Conservation (phyloP, 1,140 invertebrate species). For the Drosophila pachea region DNA sequence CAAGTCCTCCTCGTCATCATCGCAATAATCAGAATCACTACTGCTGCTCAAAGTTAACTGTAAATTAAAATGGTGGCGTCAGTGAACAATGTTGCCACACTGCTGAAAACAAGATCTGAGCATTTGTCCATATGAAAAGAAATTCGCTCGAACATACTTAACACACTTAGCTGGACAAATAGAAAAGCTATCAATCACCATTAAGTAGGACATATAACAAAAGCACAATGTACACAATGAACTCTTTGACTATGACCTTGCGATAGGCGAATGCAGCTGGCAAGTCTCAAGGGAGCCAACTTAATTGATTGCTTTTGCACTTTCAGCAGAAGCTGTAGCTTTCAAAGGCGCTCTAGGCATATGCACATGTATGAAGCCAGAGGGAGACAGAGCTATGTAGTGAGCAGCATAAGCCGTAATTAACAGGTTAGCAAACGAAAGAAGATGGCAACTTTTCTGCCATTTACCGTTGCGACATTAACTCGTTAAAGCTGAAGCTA, state of each 20-base stretch:
- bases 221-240: background rate
- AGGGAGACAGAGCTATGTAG: background rate
- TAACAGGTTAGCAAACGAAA: constrained; percentile 14
- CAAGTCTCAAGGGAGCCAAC: constrained; percentile 10
- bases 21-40: constrained; percentile 75
- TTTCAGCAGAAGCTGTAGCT: background rate
- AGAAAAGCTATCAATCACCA: background rate
- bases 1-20: constrained; percentile 72
- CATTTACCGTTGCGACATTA: constrained; percentile 1
- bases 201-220: background rate
- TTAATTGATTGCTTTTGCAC: constrained; percentile 36
- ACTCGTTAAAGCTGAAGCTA: background rate
- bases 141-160: background rate
- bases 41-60: constrained; percentile 73
- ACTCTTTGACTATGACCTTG: constrained; percentile 7
- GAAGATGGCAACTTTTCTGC: background rate
- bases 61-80: constrained; percentile 13
- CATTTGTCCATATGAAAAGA: background rate
- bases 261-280: constrained; percentile 13
- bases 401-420: constrained; percentile 26
- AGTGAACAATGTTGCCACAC: constrained; percentile 2
- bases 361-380: background rate
- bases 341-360: background rate
- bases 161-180: background rate
- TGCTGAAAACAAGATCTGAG: background rate